Percentiles rank a stretch among this genome's conserved stretches.
Conservation (phyloP, 2,888 invertebrate species). For the Limnephilus lunatus region DNA sequence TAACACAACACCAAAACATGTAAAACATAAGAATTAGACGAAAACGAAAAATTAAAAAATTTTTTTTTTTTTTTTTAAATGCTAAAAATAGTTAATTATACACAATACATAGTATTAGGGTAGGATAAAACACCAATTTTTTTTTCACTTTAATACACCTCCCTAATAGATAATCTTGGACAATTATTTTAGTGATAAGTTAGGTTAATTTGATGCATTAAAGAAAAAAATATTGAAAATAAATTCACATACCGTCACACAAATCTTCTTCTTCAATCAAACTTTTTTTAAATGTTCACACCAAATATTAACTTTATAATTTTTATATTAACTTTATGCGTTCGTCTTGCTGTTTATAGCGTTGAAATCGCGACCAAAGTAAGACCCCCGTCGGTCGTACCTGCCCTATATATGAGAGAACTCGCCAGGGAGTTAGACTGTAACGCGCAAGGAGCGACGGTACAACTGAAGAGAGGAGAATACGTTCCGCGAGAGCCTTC, state of each 20-base stretch:
- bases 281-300: not conserved
- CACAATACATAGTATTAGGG: no score
- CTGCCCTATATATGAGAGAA: not conserved
- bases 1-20: no score
- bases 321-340: not conserved
- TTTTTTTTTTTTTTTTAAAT: no score
- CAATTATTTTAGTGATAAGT: not conserved
- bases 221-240: not conserved
- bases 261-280: not conserved
- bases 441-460: not conserved
- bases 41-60: no score
- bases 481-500: constrained; percentile 2
- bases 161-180: not conserved
- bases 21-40: no score
- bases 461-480: not conserved
- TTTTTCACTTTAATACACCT: not conserved
- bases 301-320: not conserved
- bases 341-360: not conserved
- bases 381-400: not conserved
- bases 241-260: not conserved
- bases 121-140: no score
- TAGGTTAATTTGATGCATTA: not conserved
- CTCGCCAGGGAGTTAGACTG: not conserved
- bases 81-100: no score
- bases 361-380: not conserved